A percentile compares a stretch with the other conserved stretches of the same genome.
These are phyloP conservation scores for Brachystomella parvula DNA, from an alignment of 1,140 invertebrate genomes.

Conservation along the genomic window DNA sequence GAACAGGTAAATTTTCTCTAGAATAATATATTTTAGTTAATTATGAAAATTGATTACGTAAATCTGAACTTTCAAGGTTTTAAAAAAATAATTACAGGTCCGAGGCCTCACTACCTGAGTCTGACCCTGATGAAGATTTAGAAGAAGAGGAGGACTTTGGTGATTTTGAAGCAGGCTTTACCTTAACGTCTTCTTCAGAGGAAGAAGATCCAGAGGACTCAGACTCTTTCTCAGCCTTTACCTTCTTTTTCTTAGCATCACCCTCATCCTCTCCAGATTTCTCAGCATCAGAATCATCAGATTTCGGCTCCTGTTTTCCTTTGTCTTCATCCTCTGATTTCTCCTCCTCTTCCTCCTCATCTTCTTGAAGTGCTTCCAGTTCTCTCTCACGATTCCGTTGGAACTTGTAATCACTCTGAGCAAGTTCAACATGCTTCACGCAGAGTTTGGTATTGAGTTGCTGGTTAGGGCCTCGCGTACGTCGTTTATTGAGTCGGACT, in stretches of 20 bases:
- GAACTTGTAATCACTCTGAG: conserved; percentile 74
- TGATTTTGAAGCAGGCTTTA: too few relatives aligned
- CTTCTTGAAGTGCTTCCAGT: conserved; percentile 75
- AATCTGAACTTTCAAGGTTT: too few relatives aligned
- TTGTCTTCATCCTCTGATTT: conserved; percentile 13
- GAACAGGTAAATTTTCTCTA: conserved; percentile 18
- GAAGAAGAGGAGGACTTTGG: too few relatives aligned
- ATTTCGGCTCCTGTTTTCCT: too few relatives aligned
- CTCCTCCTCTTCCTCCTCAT: conserved; percentile 53
- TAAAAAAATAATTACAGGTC: too few relatives aligned
- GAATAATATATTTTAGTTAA: conserved; percentile 1
- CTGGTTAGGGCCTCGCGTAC: conserved; percentile 41
- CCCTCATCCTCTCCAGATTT: conserved; percentile 35
- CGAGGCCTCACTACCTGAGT: conserved; percentile 15
- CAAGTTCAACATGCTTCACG: conserved; percentile 82
- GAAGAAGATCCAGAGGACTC: conserved; percentile 24
- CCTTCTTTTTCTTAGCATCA: conserved; percentile 31
- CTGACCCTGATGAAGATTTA: conserved; percentile 1
- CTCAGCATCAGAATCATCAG: background rate
- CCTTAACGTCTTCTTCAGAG: conserved; percentile 12
- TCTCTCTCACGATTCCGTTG: conserved; percentile 77
- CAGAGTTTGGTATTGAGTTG: conserved; percentile 74
- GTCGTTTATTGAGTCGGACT: conserved; percentile 53
- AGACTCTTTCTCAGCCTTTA: conserved; percentile 33
- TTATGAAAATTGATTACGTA: too few relatives aligned